phyloP scores from a whole-genome alignment of 1,140 invertebrate genomes.

The Lasioglossum baleicum region DNA sequence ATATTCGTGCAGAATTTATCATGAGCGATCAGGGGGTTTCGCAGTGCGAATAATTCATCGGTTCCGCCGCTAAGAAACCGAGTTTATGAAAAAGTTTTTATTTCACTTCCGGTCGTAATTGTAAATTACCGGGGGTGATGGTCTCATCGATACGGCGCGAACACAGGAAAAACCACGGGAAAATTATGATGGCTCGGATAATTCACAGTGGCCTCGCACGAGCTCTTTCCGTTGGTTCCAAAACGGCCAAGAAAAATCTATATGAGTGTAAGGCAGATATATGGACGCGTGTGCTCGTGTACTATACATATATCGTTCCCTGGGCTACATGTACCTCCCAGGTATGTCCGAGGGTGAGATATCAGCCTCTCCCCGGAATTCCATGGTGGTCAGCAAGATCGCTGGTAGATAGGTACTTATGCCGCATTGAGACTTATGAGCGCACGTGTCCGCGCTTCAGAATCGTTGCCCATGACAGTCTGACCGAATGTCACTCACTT shows the following conservation, averaged over 20 bases:
- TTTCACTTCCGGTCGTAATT: too few relatives aligned
- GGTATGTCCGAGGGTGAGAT: conserved; percentile 7
- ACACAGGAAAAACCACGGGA: not conserved
- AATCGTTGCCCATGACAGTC: conserved; percentile 36
- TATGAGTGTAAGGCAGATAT: conserved; percentile 1
- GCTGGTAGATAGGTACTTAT: conserved; percentile 47
- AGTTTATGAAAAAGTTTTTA: too few relatives aligned
- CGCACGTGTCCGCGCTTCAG: conserved; percentile 54
- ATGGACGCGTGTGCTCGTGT: not conserved
- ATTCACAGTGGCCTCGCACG: conserved; percentile 4
- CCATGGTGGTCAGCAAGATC: conserved; percentile 46
- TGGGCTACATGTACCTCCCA: not conserved
- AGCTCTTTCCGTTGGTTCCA: not conserved
- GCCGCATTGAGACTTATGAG: conserved; percentile 55
- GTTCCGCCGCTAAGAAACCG: too few relatives aligned
- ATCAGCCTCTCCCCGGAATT: conserved; percentile 11
- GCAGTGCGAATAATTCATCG: too few relatives aligned
- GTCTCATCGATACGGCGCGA: not conserved
- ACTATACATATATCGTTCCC: not conserved
- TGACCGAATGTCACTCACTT: conserved; percentile 47
- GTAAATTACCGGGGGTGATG: too few relatives aligned
- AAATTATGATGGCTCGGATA: conserved; percentile 11
- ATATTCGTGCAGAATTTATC: too few relatives aligned
- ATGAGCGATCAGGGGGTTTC: too few relatives aligned
- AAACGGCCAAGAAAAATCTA: conserved; percentile 2